Evolutionary conservation across 2,113 vertebrate species (phyloP).

Genomic region (Crypturellus undulatus): DNA sequence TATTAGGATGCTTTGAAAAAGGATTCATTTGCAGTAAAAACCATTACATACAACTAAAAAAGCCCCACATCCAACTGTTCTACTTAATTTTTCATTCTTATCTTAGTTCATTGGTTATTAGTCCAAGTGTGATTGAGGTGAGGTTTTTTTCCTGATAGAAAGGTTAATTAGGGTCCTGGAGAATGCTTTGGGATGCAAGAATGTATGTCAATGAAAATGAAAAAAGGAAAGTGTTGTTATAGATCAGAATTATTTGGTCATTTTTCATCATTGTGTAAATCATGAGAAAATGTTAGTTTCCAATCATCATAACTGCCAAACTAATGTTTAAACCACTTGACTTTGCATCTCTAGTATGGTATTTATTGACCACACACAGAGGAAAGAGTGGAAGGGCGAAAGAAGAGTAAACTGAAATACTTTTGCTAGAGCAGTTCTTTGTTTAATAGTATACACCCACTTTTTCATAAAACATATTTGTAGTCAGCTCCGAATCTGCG

Average conservation of each 20-base stretch:
- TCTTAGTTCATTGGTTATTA: slow-evolving; percentile 3
- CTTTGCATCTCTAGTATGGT: neutral
- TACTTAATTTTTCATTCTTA: neutral
- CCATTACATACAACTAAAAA: neutral
- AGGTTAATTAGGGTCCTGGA: neutral
- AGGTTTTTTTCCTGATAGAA: neutral
- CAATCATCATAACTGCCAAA: neutral
- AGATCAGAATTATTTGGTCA: neutral
- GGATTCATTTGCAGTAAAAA: neutral
- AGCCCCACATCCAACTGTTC: neutral
- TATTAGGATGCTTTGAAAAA: neutral
- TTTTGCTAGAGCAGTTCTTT: neutral
- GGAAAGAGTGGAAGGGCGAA: neutral
- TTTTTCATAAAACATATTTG: neutral
- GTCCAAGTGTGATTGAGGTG: neutral
- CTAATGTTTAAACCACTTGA: slow-evolving; percentile 19
- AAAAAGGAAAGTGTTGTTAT: neutral
- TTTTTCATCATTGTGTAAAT: neutral
- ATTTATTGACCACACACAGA: neutral
- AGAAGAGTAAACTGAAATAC: neutral
- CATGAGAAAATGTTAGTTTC: neutral
- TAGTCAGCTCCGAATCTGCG: neutral
- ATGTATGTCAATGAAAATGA: neutral
- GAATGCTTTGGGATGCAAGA: neutral
- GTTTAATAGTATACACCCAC: neutral